A percentile compares a stretch with the other conserved stretches of the same genome.
Evolutionary conservation across 1,140 invertebrate genomes (phyloP).

Genomic region (Cydia strobilella): DNA sequence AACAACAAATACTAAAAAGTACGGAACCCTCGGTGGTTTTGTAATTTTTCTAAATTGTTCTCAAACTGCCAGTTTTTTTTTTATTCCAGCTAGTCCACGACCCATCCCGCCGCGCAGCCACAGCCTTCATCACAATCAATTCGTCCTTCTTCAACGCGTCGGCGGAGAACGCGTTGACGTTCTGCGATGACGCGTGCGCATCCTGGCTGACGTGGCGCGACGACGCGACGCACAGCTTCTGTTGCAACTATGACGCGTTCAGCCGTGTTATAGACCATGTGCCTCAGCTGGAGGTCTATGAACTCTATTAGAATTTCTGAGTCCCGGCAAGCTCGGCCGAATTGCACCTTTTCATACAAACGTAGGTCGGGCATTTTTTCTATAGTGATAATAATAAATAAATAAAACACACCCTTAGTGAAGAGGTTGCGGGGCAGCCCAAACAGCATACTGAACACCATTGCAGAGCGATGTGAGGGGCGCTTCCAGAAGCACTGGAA

Average conservation of each 20-base stretch:
- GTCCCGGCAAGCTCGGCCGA: no score
- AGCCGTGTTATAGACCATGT: conserved; percentile 44
- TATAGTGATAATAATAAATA: no score
- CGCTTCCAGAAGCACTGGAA: no score
- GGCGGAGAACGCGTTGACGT: conserved; percentile 42
- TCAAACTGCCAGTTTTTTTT: not conserved
- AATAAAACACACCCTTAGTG: no score
- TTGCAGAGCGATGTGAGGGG: no score
- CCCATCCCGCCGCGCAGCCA: conserved; percentile 41
- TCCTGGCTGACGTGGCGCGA: conserved; percentile 63
- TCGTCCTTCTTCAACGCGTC: conserved; percentile 59
- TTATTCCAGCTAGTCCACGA: conserved; percentile 63
- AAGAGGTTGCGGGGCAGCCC: no score
- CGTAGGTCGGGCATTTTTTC: no score
- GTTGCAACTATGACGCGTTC: conserved; percentile 60
- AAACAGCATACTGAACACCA: no score
- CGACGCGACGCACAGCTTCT: conserved; percentile 66
- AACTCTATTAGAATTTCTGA: conserved; percentile 54
- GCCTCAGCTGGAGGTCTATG: conserved; percentile 48
- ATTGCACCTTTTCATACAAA: no score
- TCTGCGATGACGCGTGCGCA: conserved; percentile 58
- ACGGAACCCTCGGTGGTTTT: no score
- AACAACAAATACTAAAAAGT: no score
- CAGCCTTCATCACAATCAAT: conserved; percentile 63
- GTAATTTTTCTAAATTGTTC: no score